Conservation (phyloP, 2,888 invertebrate species). For the Autographa pulchrina region DNA sequence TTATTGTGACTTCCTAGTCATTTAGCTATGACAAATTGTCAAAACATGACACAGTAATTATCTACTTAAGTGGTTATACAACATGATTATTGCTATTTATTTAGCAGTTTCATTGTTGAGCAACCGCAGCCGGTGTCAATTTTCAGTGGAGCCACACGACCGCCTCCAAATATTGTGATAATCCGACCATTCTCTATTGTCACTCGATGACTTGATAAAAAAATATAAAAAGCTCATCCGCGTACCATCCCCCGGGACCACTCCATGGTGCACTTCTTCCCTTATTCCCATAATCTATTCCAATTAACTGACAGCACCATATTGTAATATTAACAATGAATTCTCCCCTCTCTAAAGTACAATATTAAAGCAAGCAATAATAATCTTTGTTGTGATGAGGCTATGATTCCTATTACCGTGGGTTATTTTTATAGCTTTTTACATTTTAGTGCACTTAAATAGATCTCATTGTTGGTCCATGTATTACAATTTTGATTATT, state of each 20-base stretch:
- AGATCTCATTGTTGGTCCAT: conserved; percentile 73
- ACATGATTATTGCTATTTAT: conserved; percentile 70
- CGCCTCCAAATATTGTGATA: conserved; percentile 87
- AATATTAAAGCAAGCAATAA: conserved; percentile 49
- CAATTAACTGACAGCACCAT: conserved; percentile 89
- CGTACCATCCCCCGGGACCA: conserved; percentile 80
- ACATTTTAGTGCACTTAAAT: conserved; percentile 72
- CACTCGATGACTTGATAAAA: conserved; percentile 88
- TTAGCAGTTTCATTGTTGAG: conserved; percentile 49
- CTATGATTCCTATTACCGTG: conserved; percentile 49
- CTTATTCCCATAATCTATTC: conserved; percentile 89
- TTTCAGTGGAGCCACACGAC: conserved; percentile 81
- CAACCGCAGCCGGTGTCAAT: conserved; percentile 76
- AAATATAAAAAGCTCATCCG: conserved; percentile 76
- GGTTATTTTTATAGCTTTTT: conserved; percentile 48
- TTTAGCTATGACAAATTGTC: conserved; percentile 27
- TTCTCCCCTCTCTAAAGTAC: conserved; percentile 72
- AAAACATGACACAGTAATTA: conserved; percentile 55
- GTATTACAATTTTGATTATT: conserved; percentile 75
- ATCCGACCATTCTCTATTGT: conserved; percentile 82
- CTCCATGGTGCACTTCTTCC: conserved; percentile 77
- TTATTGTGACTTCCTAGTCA: not conserved
- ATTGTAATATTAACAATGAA: conserved; percentile 88
- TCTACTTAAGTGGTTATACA: conserved; percentile 61
- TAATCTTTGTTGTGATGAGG: conserved; percentile 40